Conservation (phyloP, 2,797 vertebrate genomes). For the Prunella strophiata region DNA sequence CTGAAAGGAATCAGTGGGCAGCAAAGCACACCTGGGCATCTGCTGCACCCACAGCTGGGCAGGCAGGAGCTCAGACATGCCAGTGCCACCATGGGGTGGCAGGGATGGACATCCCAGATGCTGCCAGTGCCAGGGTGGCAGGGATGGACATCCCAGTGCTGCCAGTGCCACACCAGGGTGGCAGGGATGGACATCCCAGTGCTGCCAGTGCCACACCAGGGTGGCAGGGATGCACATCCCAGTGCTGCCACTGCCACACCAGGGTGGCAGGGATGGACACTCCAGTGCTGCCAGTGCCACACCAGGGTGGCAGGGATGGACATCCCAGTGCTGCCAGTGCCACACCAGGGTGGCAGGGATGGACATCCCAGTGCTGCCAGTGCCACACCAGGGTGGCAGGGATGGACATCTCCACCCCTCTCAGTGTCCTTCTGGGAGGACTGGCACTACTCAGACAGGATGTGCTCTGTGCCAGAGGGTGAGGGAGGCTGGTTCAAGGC, state of each 20-base stretch:
- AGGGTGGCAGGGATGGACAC: no score
- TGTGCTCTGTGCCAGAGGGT: neutral
- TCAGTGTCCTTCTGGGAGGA: neutral
- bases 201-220: rapidly evolving
- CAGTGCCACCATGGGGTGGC: rapidly evolving
- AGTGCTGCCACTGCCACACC: no score
- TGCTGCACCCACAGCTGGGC: neutral
- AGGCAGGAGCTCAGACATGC: neutral
- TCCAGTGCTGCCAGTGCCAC: no score
- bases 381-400: rapidly evolving
- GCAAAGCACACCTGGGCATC: neutral
- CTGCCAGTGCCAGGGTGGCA: no score
- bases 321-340: neutral
- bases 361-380: neutral
- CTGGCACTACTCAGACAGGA: neutral
- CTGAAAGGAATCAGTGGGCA: neutral
- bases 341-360: rapidly evolving
- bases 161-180: no score
- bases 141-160: no score
- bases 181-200: no score
- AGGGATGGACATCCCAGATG: no score
- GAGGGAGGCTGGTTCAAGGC: conserved; percentile 1
- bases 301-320: no score
- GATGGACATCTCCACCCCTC: neutral
- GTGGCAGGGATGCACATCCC: no score